phyloP scores from a whole-genome alignment of 2,888 invertebrate species.

The Carterocephalus palaemon region DNA sequence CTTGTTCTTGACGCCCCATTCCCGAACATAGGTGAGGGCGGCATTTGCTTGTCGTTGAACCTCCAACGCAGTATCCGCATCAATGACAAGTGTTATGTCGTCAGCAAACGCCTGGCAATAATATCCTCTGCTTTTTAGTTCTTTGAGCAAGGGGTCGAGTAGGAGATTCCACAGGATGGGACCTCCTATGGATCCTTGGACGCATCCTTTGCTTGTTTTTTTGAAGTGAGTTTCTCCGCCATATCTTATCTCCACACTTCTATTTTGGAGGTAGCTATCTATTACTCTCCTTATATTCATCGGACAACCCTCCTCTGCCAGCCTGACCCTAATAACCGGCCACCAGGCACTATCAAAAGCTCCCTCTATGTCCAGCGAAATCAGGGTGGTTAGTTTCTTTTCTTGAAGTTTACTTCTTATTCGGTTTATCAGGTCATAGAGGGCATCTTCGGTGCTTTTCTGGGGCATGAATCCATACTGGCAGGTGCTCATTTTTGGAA shows the following conservation, averaged over 20 bases:
- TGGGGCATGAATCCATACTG: conserved; percentile 29
- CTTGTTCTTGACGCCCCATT: conserved; percentile 25
- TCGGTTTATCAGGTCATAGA: too few species aligned
- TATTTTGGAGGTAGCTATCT: conserved; percentile 14
- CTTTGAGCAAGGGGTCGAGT: conserved; percentile 23
- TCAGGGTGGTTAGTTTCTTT: too few species aligned
- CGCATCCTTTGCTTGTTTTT: conserved; percentile 19
- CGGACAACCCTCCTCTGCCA: conserved; percentile 18
- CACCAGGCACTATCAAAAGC: conserved; percentile 29
- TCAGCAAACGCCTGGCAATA: too few species aligned
- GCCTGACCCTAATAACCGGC: conserved; percentile 22
- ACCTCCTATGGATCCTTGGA: conserved; percentile 25
- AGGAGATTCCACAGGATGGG: conserved; percentile 30
- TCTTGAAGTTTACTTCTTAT: too few species aligned
- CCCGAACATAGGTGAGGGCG: conserved; percentile 25
- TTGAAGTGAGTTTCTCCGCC: too few species aligned
- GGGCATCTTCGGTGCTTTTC: conserved; percentile 27
- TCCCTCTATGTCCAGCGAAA: conserved; percentile 32
- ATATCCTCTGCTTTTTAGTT: conserved; percentile 13
- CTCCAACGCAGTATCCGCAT: conserved; percentile 13
- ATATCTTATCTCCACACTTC: conserved; percentile 6
- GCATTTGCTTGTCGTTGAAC: conserved; percentile 26
- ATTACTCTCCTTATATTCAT: conserved; percentile 3
- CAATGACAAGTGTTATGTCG: conserved; percentile 18
- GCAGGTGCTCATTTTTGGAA: conserved; percentile 6